A percentile compares a stretch with the other conserved stretches of the same genome.
Evolutionary conservation across 2,113 vertebrate genomes (phyloP).

Genomic region (Grammomys dolichurus): DNA sequence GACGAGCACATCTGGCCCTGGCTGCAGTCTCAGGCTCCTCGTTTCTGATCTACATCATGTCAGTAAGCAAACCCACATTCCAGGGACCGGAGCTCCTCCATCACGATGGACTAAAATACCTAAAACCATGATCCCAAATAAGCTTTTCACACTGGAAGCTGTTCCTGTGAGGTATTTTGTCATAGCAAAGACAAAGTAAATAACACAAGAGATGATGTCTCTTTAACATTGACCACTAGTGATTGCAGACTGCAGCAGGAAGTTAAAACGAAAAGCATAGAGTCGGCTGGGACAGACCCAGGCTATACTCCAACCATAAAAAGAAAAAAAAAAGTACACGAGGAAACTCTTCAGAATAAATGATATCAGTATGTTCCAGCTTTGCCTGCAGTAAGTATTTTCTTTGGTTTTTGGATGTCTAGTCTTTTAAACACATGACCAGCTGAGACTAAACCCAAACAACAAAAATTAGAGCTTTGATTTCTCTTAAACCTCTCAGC

Average conservation of each 20-base stretch:
- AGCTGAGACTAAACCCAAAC: neutral
- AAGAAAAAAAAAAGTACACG: no score
- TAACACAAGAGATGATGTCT: neutral
- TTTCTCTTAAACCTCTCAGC: neutral
- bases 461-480: neutral
- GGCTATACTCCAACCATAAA: neutral
- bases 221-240: neutral
- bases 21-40: neutral
- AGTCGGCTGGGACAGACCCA: neutral
- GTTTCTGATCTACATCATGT: neutral
- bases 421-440: neutral
- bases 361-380: neutral
- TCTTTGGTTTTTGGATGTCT: neutral
- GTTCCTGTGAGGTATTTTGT: neutral
- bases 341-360: slow-evolving; percentile 12
- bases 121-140: neutral
- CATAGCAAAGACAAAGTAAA: neutral
- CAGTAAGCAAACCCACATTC: neutral
- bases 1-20: no score
- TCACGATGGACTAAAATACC: neutral
- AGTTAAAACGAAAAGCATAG: neutral
- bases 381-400: neutral
- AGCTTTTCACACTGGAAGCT: neutral
- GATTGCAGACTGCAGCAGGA: fast-evolving
- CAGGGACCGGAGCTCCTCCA: neutral